Conservation (phyloP, 2,113 vertebrate genomes). For the Hippocampus zosterae region DNA sequence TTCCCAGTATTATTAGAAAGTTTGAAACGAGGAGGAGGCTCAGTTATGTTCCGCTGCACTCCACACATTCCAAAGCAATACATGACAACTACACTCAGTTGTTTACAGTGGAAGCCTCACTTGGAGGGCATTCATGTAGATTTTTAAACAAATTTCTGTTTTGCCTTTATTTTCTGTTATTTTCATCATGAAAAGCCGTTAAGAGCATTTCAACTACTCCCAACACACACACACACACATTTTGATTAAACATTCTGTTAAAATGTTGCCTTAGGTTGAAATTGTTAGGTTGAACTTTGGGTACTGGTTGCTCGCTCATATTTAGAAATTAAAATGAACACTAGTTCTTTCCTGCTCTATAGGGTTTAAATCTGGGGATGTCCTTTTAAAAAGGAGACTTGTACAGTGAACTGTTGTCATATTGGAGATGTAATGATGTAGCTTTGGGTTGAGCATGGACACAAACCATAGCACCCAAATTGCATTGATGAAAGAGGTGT, state of each 20-base stretch:
- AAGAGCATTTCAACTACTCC: neutral
- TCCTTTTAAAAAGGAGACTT: neutral
- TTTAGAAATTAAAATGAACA: neutral
- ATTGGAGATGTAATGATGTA: neutral
- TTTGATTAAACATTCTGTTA: neutral
- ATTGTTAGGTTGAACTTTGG: no score
- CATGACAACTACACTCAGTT: no score
- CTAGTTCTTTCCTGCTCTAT: neutral
- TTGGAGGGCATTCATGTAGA: no score
- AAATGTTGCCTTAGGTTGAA: neutral
- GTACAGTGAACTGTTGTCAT: neutral
- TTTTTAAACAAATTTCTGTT: neutral
- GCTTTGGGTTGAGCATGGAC: neutral
- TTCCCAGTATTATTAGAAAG: no score
- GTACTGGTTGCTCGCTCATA: neutral
- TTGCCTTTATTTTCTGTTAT: neutral
- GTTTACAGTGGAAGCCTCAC: no score
- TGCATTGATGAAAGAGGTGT: neutral
- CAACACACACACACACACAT: neutral
- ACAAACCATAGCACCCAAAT: neutral
- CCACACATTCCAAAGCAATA: no score
- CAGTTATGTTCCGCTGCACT: no score
- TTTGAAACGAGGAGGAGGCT: no score
- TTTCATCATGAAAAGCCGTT: neutral
- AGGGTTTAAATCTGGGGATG: neutral